Conservation (phyloP, 1,140 invertebrate genomes). For the Lysiphlebus fabarum region DNA sequence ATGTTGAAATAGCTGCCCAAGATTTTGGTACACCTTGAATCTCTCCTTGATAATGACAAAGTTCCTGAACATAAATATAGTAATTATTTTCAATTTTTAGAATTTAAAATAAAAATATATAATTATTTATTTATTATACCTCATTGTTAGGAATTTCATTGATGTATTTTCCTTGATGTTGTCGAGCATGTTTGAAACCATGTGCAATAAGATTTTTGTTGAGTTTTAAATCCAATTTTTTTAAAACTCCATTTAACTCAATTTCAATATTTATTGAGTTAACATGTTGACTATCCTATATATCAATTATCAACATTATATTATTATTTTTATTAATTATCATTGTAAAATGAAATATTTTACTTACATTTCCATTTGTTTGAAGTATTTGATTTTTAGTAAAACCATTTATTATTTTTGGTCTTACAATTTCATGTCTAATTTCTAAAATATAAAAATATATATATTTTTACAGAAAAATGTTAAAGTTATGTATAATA, state of each 20-base stretch:
- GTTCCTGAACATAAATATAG: conserved; percentile 56
- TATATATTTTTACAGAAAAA: too few relatives aligned
- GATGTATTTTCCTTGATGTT: conserved; percentile 65
- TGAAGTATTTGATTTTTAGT: too few relatives aligned
- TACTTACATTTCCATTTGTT: too few relatives aligned
- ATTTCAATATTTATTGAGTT: conserved; percentile 45
- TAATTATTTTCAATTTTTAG: not conserved
- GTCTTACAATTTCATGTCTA: too few relatives aligned
- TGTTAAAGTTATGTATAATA: too few relatives aligned
- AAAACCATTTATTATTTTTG: too few relatives aligned
- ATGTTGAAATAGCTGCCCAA: conserved; percentile 84
- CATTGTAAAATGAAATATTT: too few relatives aligned
- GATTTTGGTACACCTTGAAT: conserved; percentile 69
- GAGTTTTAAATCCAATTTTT: conserved; percentile 70
- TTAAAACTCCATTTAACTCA: conserved; percentile 63
- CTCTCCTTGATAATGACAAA: conserved; percentile 82
- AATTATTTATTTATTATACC: conserved; percentile 54
- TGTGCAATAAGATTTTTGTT: conserved; percentile 74
- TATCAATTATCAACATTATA: too few relatives aligned
- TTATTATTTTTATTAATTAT: too few relatives aligned
- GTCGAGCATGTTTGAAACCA: conserved; percentile 71
- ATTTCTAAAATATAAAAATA: too few relatives aligned
- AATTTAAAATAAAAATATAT: too few relatives aligned
- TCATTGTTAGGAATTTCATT: conserved; percentile 61
- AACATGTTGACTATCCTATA: too few relatives aligned